Percentiles rank a stretch among this genome's conserved stretches.
Evolutionary conservation across 1,140 invertebrate genomes (phyloP).

Genomic region (Eueides isabella): DNA sequence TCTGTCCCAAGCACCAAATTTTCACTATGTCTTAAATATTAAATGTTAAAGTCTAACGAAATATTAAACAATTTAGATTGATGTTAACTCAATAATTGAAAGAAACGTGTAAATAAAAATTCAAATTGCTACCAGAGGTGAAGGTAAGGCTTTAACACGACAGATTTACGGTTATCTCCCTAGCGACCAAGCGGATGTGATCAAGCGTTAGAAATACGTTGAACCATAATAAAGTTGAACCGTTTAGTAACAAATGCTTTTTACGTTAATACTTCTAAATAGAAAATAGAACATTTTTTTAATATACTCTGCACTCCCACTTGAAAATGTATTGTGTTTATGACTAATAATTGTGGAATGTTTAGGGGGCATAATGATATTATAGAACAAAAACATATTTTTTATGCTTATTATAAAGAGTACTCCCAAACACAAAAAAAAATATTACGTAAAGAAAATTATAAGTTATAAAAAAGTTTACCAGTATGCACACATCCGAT

Average conservation of each 20-base stretch:
- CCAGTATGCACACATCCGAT: too few relatives aligned
- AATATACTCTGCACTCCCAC: not conserved
- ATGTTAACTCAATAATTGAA: not conserved
- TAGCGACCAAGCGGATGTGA: conserved; percentile 22
- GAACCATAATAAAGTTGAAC: conserved; percentile 21
- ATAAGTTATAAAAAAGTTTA: too few relatives aligned
- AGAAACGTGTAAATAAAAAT: conserved; percentile 24
- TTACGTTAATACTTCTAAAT: not conserved
- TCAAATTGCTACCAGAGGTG: conserved; percentile 26
- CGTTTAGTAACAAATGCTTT: conserved; percentile 21
- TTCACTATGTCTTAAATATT: too few relatives aligned
- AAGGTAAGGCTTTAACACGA: conserved; percentile 26
- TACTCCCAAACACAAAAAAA: too few relatives aligned
- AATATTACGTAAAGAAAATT: too few relatives aligned
- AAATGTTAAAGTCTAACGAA: not conserved
- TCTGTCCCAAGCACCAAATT: too few relatives aligned
- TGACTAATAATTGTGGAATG: too few relatives aligned
- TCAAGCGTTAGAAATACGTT: conserved; percentile 22
- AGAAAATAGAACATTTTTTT: not conserved
- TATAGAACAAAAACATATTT: too few relatives aligned
- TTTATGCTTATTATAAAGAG: too few relatives aligned
- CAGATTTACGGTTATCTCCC: conserved; percentile 27
- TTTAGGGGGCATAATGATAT: too few relatives aligned
- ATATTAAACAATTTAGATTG: not conserved
- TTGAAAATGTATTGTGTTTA: too few relatives aligned